Evolutionary conservation across 2,888 invertebrate genomes (phyloP), one percentile per base, ranked within the genome.

Genomic region (Sialis lutaria): DNA sequence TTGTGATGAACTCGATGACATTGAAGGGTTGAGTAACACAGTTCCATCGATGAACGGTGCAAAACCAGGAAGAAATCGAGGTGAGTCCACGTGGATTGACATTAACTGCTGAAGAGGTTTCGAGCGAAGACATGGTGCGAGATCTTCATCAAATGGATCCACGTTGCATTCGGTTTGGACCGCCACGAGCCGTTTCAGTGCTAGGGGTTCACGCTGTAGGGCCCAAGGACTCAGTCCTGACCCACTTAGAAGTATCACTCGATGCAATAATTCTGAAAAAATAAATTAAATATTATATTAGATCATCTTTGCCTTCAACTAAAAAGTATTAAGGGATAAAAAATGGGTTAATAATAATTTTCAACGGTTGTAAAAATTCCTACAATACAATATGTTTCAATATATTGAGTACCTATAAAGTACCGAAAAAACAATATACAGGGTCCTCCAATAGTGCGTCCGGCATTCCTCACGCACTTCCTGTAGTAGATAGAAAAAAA

Each of bases 41-140:
- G 87, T 87, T 54, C 91, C 91, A 64, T 93, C 93, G 55, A 91
- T 80, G 62, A 92, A 91, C 3, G 93, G 93, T n/a, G 91, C 93
- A 62, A 92, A 93, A 22, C 88, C 88, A 34, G 87, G 82, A 46
- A 91, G 74, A 64, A 88, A 89, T 55, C 80, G 68, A 6, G 91
- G 91, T 33, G 84, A 79, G 57, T 87, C 83, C 47, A 88, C 72
- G 55, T 76, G 73, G 40, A 88, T 80, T 37, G 78, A 72, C 48
- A 88, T 70, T 49, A 89, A 68, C 53, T 85, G 81, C 13, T 77
- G 69, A 30, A 88, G 73, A n/a, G 78, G 77, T 57, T 83, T 83
- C 56, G 80, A 77, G 46, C 89, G 75, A 53, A 90, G 70, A 60
- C 90, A 91, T 45, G 87, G 85, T 9, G 88, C 86, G 57, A 89